Evolutionary conservation across 2,888 invertebrate species (phyloP).

Genomic region (Drosophila pseudotakahashii): DNA sequence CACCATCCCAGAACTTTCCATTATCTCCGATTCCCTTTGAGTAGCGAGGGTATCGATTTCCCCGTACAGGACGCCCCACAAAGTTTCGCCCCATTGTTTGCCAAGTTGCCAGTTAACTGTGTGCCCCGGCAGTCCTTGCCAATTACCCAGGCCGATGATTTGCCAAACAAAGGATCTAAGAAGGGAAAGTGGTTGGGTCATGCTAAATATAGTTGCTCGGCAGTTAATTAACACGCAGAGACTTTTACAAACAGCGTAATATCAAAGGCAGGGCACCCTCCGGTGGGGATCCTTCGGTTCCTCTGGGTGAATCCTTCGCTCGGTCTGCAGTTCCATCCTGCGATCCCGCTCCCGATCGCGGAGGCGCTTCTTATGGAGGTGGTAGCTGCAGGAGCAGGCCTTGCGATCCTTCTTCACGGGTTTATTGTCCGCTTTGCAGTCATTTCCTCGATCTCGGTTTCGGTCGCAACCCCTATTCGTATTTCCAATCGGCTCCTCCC

Average conservation of each 20-base stretch:
- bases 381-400: slow-evolving; percentile 9
- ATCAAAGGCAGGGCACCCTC: neutral
- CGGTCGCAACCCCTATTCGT: no score
- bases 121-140: slow-evolving; percentile 12
- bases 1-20: neutral
- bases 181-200: slow-evolving; percentile 16
- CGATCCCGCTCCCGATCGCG: neutral
- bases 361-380: slow-evolving; percentile 2
- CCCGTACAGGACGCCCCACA: neutral
- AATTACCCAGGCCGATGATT: slow-evolving; percentile 47
- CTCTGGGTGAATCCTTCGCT: neutral
- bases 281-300: neutral
- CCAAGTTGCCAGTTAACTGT: slow-evolving; percentile 20
- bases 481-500: no score
- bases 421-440: neutral
- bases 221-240: slow-evolving; percentile 45
- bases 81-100: slow-evolving; percentile 21
- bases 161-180: slow-evolving; percentile 36
- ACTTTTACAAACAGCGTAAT: slow-evolving; percentile 4
- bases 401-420: neutral
- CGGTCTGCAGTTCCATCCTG: neutral
- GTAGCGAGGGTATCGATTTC: slow-evolving; percentile 24
- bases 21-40: neutral
- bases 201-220: slow-evolving; percentile 30
- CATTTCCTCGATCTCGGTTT: neutral